Percentiles rank a stretch among this genome's conserved stretches.
Conservation (phyloP, 2,888 invertebrate genomes). For the Diogma glabrata region DNA sequence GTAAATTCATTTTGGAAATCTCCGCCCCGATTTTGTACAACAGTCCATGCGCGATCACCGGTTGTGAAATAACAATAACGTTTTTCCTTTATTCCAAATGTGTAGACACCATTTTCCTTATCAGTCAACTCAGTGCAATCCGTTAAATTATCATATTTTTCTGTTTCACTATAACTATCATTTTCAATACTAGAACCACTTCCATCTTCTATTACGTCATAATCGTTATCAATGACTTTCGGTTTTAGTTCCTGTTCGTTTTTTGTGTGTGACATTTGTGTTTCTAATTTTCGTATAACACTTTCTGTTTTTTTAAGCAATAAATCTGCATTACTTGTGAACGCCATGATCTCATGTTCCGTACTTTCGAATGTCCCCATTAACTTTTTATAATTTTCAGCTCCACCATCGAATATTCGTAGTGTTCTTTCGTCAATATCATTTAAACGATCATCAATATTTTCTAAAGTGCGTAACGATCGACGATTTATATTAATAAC, state of each 20-base stretch:
- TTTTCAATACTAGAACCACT: conserved; percentile 17
- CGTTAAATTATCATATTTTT: too few relatives aligned
- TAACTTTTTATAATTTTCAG: conserved; percentile 21
- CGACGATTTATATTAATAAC: conserved; percentile 25
- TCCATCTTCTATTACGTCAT: conserved; percentile 18
- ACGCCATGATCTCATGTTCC: conserved; percentile 27
- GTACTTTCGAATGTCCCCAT: conserved; percentile 26
- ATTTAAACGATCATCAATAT: conserved; percentile 26
- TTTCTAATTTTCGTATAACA: too few relatives aligned
- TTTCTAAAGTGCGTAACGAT: conserved; percentile 27
- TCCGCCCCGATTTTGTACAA: conserved; percentile 40
- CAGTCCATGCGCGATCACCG: conserved; percentile 43
- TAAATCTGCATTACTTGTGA: conserved; percentile 29
- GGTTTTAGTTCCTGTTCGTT: too few relatives aligned
- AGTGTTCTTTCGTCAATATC: conserved; percentile 28
- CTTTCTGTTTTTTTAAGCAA: conserved; percentile 29
- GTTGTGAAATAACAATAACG: conserved; percentile 39
- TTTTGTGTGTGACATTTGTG: too few relatives aligned
- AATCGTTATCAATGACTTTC: conserved; percentile 23
- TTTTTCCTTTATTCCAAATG: conserved; percentile 27
- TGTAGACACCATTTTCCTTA: conserved; percentile 39
- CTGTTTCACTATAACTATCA: conserved; percentile 16
- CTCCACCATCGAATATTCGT: conserved; percentile 22
- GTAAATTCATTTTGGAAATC: conserved; percentile 31
- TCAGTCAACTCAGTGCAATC: too few relatives aligned